phyloP scores from a whole-genome alignment of 2,888 invertebrate genomes.

The Epirrita christyi region DNA sequence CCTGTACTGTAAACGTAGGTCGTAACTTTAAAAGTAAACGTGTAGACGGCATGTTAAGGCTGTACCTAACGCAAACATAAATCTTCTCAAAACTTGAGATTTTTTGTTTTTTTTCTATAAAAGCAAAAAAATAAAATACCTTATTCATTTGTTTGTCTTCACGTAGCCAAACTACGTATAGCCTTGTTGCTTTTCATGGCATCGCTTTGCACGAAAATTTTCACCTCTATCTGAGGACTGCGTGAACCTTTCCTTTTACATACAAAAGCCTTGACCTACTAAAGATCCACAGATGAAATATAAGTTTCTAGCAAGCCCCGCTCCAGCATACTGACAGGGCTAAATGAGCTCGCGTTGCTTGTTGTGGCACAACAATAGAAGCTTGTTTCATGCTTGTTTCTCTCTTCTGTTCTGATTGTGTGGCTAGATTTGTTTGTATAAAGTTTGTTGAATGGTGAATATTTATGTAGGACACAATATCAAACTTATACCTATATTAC shows the following conservation, averaged over 20 bases:
- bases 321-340: conserved; percentile 24
- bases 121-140: no score
- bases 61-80: no score
- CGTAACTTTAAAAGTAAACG: conserved; percentile 1
- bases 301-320: conserved; percentile 14
- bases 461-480: background rate
- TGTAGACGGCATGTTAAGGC: background rate
- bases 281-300: conserved; percentile 25
- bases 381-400: conserved; percentile 22
- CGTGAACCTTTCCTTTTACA: conserved; percentile 7
- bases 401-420: conserved; percentile 28
- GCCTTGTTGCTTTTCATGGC: background rate
- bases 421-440: conserved; percentile 10
- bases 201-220: background rate
- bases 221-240: conserved; percentile 5
- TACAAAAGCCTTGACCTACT: conserved; percentile 36
- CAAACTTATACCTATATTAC: background rate
- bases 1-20: conserved; percentile 6
- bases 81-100: no score
- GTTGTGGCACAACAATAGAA: conserved; percentile 25
- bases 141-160: no score
- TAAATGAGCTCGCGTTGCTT: conserved; percentile 28
- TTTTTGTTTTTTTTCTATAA: no score
- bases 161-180: no score
- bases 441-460: conserved; percentile 9